phyloP scores from a whole-genome alignment of 2,113 vertebrate genomes.

The Naja naja region DNA sequence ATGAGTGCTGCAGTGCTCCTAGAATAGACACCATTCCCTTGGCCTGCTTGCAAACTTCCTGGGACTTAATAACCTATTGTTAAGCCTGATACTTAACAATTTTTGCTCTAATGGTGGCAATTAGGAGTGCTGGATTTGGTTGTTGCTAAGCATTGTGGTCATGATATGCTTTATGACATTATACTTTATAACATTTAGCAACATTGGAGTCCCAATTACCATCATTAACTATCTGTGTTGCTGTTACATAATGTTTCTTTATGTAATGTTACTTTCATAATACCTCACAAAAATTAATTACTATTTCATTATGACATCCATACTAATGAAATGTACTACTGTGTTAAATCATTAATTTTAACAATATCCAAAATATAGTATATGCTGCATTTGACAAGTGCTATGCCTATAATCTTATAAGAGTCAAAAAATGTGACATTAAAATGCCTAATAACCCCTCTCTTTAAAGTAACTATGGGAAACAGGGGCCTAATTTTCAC shows the following conservation, averaged over 20 bases:
- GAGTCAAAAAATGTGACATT: neutral
- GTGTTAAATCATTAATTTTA: neutral
- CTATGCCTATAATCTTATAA: neutral
- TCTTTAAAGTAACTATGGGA: neutral
- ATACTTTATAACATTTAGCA: neutral
- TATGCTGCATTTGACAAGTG: neutral
- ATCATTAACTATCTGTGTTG: neutral
- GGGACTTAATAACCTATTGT: neutral
- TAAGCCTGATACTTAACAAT: neutral
- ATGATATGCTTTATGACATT: neutral
- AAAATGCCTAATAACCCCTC: too few species aligned
- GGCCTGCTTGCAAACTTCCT: neutral
- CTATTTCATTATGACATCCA: neutral
- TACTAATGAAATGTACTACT: neutral
- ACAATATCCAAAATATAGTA: neutral
- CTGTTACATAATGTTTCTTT: neutral
- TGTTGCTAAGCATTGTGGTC: neutral
- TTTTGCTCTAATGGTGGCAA: neutral
- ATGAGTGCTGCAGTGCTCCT: neutral
- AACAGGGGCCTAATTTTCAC: neutral
- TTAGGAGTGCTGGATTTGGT: neutral
- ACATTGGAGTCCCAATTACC: neutral
- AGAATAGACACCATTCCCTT: neutral
- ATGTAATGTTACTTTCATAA: slow-evolving; percentile 23
- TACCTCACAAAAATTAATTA: slow-evolving; percentile 11